Evolutionary conservation across 2,888 invertebrate genomes (phyloP), one percentile per base, ranked within the genome.

Genomic region (Rhodophaea formosa): DNA sequence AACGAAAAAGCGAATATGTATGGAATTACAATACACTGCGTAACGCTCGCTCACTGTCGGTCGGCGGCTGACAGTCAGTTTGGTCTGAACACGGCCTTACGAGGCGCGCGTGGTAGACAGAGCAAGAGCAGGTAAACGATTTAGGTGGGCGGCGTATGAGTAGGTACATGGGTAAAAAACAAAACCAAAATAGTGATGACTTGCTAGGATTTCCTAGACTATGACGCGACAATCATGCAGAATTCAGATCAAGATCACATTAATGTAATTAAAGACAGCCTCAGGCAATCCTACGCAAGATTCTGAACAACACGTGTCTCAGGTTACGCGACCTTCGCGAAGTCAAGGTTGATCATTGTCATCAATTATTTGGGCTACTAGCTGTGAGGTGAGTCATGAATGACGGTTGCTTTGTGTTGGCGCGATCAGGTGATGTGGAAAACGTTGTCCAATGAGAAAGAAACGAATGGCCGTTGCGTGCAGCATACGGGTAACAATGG

Each of bases 371-470:
- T 32, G 30, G 39, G 39, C 39, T 39, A 39, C n/a, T 39, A 12
- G 39, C 39, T n/a, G 12, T 39, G 39, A 39, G 16, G 12, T 39
- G 39, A 39, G 16, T 15, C 32, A 51, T 23, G 23, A 2, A 2
- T 3, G 23, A 5, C 3, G 5, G 23, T 51, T 51, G 30, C 15
- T 16, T 51, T 14, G 15, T 10, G 7, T 15, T 46, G 45, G 45
- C 45, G 46, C 17, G 46, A 23, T 46, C 46, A 46, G 12, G 23
- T 46, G 46, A 46, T 46, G 46, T 17, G 45, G 23, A 23, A 23
- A 10, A 46, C 46, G 46, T 12, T 8, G 12, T 23, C 46, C 46
- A 46, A 46, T 46, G 46, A 46, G 12, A 10, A 23, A 3, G 23
- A 23, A 6, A 23, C 46, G n/a, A 46, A 45, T 23, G n/a, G 10